Evolutionary conservation across 2,888 invertebrate species (phyloP).

Genomic region (Acanthoscelides obtectus): DNA sequence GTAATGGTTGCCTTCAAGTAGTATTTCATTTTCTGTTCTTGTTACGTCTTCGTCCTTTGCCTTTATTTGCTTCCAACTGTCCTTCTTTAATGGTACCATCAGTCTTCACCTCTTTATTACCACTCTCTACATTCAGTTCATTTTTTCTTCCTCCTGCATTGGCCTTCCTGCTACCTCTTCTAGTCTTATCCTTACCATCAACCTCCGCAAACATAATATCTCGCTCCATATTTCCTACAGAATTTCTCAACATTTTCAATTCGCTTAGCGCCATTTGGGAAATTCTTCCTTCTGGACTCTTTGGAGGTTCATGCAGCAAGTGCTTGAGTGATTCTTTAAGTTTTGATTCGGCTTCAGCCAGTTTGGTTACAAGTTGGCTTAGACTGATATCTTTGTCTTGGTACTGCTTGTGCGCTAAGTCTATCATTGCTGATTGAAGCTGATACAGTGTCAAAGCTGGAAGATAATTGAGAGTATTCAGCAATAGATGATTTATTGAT

Average conservation of each 20-base stretch:
- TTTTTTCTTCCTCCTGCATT: background rate
- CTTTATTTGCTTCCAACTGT: background rate
- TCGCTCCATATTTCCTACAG: conserved; percentile 23
- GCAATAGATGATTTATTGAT: too few species aligned
- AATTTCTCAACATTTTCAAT: conserved; percentile 47
- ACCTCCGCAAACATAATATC: conserved; percentile 11
- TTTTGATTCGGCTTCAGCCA: conserved; percentile 55
- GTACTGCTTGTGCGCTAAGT: conserved; percentile 61
- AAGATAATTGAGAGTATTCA: conserved; percentile 30
- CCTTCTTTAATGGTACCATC: background rate
- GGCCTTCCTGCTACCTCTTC: background rate
- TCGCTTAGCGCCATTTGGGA: conserved; percentile 64
- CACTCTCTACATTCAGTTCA: background rate
- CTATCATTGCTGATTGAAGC: conserved; percentile 62
- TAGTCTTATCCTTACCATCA: background rate
- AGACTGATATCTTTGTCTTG: conserved; percentile 56
- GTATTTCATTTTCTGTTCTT: conserved; percentile 13
- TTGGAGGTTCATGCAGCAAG: conserved; percentile 65
- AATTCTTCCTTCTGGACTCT: conserved; percentile 68
- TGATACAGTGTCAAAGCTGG: conserved; percentile 72
- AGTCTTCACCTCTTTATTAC: background rate
- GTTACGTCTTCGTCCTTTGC: conserved; percentile 6
- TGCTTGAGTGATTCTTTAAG: conserved; percentile 60
- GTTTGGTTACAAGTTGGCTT: conserved; percentile 52
- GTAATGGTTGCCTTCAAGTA: too few species aligned